A percentile compares a stretch with the other conserved stretches of the same genome.
phyloP scores from a whole-genome alignment of 1,140 invertebrate species.

The Drosophila ogumai region DNA sequence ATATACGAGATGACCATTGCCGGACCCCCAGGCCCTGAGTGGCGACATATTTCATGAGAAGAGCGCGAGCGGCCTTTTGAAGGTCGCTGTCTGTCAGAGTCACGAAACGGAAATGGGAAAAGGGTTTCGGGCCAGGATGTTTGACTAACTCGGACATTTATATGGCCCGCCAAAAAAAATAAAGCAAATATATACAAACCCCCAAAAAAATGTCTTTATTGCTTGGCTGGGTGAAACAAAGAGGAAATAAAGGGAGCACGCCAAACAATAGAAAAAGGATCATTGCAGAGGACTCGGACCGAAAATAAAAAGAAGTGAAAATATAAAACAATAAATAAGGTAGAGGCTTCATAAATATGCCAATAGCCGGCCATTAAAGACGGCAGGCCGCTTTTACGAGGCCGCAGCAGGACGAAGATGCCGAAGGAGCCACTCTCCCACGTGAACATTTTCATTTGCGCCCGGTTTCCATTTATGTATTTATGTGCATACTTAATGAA shows the following conservation, averaged over 20 bases:
- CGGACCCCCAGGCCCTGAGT: conserved; percentile 43
- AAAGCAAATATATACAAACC: neutral
- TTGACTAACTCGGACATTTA: conserved; percentile 75
- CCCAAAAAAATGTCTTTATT: conserved; percentile 59
- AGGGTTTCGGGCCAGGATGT: conserved; percentile 55
- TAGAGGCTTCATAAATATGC: conserved; percentile 68
- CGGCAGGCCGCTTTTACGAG: conserved; percentile 42
- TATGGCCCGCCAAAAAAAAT: conserved; percentile 30
- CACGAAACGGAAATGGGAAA: conserved; percentile 43
- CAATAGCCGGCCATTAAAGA: conserved; percentile 73
- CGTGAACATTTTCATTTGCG: conserved; percentile 48
- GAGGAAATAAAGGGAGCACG: conserved; percentile 16
- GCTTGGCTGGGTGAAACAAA: conserved; percentile 20
- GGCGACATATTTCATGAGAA: conserved; percentile 70
- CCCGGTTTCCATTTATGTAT: conserved; percentile 68
- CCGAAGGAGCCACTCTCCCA: conserved; percentile 14
- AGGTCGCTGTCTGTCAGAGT: conserved; percentile 38
- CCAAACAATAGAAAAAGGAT: conserved; percentile 47
- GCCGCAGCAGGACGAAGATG: conserved; percentile 23
- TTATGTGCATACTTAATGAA: conserved; percentile 80
- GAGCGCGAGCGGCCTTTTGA: conserved; percentile 40
- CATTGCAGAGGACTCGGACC: conserved; percentile 20
- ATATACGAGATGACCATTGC: conserved; percentile 17
- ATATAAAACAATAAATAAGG: conserved; percentile 76
- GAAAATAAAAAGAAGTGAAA: conserved; percentile 39